These are phyloP conservation scores for Sphenopsis melanotis DNA, from an alignment of 2,797 vertebrate genomes.

Conservation along the genomic window DNA sequence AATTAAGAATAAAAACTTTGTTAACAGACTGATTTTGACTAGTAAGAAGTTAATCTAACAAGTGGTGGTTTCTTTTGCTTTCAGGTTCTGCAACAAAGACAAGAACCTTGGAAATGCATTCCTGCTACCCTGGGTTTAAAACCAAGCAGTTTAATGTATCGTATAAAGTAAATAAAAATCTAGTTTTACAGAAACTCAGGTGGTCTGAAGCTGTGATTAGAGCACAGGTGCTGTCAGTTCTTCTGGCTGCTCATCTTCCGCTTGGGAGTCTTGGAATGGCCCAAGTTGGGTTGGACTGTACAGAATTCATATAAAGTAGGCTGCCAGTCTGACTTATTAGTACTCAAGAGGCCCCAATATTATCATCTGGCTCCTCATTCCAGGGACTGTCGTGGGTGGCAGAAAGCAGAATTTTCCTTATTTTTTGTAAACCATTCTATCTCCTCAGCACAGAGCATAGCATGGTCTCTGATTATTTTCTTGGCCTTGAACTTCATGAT, in stretches of 20 bases:
- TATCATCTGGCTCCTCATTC: neutral
- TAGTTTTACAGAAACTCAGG: neutral
- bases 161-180: neutral
- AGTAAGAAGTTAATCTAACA: neutral
- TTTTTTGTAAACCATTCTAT: neutral
- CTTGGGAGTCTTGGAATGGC: neutral
- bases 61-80: neutral
- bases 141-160: neutral
- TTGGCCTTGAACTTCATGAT: constrained; percentile 22
- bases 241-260: neutral
- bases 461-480: neutral
- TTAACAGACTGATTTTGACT: neutral
- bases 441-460: neutral
- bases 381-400: neutral
- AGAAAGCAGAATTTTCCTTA: neutral
- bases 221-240: neutral
- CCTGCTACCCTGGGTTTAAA: neutral
- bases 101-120: neutral
- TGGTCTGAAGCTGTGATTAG: neutral
- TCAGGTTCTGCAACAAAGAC: neutral
- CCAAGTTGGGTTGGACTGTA: neutral
- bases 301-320: neutral
- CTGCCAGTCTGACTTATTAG: neutral
- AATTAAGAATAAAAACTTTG: neutral
- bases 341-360: neutral